phyloP scores from a whole-genome alignment of 2,888 invertebrate genomes.

The Stegophylla sp. region DNA sequence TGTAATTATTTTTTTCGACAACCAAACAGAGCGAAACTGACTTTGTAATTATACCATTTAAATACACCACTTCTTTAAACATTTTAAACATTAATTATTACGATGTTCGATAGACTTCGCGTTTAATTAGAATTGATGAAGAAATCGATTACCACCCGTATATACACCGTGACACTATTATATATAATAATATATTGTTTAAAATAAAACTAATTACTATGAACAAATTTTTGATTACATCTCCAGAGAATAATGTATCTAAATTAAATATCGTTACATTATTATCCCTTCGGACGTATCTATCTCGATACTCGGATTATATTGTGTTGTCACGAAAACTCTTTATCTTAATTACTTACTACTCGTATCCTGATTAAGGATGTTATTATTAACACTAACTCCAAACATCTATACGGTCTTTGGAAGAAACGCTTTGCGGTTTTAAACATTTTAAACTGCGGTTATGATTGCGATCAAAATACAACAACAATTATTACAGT shows the following conservation, averaged over 20 bases:
- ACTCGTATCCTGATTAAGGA: neutral
- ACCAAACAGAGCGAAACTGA: no score
- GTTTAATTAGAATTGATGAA: constrained; percentile 15
- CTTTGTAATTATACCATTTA: no score
- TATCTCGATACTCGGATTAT: constrained; percentile 4
- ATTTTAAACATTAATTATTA: neutral
- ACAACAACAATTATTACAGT: no score
- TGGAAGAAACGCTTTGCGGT: neutral
- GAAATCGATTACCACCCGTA: neutral
- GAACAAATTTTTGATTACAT: constrained; percentile 14
- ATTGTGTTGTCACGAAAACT: neutral
- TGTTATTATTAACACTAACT: neutral
- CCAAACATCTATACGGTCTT: neutral
- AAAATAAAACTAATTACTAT: constrained; percentile 1
- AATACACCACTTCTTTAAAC: no score
- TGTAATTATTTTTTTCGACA: no score
- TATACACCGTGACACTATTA: neutral
- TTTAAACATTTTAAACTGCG: no score
- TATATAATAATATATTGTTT: no score
- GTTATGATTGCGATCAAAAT: no score
- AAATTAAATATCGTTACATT: constrained; percentile 23
- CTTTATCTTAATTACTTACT: constrained; percentile 10
- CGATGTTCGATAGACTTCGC: neutral
- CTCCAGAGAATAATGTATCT: constrained; percentile 31
- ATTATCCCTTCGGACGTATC: constrained; percentile 31